phyloP scores from a whole-genome alignment of 2,113 vertebrate genomes.

The Corythornis vintsioides region DNA sequence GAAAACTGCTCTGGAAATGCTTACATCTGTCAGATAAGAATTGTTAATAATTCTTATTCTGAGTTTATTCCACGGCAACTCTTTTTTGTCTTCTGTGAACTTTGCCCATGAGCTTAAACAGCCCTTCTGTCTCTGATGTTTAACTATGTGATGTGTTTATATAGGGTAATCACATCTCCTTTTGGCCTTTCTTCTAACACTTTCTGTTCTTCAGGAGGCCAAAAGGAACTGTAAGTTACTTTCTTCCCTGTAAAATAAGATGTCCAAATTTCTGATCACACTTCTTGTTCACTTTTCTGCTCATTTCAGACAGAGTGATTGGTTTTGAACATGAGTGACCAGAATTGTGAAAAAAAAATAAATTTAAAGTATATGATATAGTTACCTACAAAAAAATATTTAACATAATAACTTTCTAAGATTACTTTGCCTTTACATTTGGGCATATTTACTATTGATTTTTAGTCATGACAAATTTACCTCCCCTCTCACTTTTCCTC shows the following conservation, averaged over 20 bases:
- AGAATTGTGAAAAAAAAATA: background rate
- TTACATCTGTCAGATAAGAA: background rate
- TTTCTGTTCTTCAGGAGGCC: background rate
- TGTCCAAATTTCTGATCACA: background rate
- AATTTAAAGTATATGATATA: background rate
- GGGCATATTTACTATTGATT: background rate
- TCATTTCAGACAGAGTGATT: background rate
- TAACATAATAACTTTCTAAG: background rate
- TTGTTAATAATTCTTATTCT: background rate
- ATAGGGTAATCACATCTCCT: background rate
- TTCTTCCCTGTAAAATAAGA: background rate
- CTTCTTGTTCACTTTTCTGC: background rate
- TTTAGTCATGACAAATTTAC: background rate
- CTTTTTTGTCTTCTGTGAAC: background rate
- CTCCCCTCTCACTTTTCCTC: background rate
- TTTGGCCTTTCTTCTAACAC: background rate
- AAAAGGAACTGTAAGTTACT: background rate
- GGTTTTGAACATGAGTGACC: background rate
- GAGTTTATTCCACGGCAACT: background rate
- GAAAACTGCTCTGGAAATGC: background rate
- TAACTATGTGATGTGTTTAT: background rate
- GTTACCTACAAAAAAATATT: background rate
- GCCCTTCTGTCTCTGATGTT: background rate
- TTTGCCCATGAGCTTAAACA: background rate
- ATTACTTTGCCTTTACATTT: background rate